These are phyloP conservation scores for Hystrix brachyura DNA, from an alignment of 2,113 vertebrate species.

Conservation along the genomic window DNA sequence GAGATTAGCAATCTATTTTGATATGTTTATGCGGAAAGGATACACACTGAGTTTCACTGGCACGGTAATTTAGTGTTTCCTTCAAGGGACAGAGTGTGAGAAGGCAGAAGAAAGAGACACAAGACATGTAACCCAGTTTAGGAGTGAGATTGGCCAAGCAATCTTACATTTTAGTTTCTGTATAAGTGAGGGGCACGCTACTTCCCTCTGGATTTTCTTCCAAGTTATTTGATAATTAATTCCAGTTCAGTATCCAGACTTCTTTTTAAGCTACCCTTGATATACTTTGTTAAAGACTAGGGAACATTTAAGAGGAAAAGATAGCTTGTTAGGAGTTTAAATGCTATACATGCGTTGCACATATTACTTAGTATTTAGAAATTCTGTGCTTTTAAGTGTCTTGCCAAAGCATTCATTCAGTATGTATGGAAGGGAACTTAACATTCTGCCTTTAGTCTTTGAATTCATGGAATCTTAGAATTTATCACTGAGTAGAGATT, in stretches of 20 bases:
- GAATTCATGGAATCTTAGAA: constrained; percentile 34
- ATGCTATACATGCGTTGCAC: constrained; percentile 9
- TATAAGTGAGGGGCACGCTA: not conserved
- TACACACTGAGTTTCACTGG: not conserved
- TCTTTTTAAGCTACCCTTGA: not conserved
- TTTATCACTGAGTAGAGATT: constrained; percentile 67
- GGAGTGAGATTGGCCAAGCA: not conserved
- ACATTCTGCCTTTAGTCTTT: not conserved
- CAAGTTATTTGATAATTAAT: not conserved
- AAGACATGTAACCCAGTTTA: not conserved
- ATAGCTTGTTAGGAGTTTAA: constrained; percentile 26
- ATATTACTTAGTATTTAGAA: constrained; percentile 38
- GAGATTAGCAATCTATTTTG: constrained; percentile 79
- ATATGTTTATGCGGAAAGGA: constrained; percentile 41
- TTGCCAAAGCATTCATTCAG: constrained; percentile 22
- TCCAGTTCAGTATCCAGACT: not conserved
- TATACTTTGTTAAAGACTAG: not conserved
- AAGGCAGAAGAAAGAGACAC: not conserved
- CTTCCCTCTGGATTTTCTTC: not conserved
- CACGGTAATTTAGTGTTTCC: not conserved
- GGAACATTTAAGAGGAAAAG: not conserved
- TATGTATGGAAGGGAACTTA: not conserved
- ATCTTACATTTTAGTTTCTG: not conserved
- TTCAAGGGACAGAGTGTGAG: not conserved
- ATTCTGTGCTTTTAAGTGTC: not conserved